These are phyloP conservation scores for Strix uralensis DNA, from an alignment of 2,113 vertebrate genomes.

Conservation along the genomic window DNA sequence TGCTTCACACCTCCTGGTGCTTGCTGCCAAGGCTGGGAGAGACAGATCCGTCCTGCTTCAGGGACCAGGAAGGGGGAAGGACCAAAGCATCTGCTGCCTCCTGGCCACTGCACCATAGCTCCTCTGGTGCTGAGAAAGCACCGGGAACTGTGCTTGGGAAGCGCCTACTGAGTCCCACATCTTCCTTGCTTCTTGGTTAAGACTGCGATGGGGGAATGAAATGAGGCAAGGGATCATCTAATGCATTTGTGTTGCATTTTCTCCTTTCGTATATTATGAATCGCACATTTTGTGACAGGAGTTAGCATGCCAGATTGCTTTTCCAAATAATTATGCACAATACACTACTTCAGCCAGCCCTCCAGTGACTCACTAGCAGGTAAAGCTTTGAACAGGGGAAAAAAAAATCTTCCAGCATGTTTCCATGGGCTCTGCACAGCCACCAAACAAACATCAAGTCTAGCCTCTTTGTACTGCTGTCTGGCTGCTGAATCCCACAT, in stretches of 20 bases:
- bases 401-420: neutral
- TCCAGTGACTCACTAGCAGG: slow-evolving; percentile 1
- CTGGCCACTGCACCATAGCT: neutral
- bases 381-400: neutral
- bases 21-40: neutral
- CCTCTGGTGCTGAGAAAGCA: neutral
- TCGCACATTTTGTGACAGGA: neutral
- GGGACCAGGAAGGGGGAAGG: neutral
- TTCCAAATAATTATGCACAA: neutral
- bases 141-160: neutral
- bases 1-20: neutral
- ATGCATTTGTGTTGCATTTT: neutral
- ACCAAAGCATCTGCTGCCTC: neutral
- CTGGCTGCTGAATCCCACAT: neutral
- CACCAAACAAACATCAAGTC: slow-evolving; percentile 15
- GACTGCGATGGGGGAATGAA: neutral
- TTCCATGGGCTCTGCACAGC: neutral
- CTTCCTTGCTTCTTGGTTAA: neutral
- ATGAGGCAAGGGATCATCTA: neutral
- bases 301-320: neutral
- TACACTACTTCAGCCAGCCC: neutral
- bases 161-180: rapidly evolving
- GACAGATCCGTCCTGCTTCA: neutral
- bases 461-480: neutral
- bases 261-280: neutral